Percentiles rank a stretch among this genome's conserved stretches.
Evolutionary conservation across 2,797 vertebrate species (phyloP).

Genomic region (Chaetophractus vellerosus): DNA sequence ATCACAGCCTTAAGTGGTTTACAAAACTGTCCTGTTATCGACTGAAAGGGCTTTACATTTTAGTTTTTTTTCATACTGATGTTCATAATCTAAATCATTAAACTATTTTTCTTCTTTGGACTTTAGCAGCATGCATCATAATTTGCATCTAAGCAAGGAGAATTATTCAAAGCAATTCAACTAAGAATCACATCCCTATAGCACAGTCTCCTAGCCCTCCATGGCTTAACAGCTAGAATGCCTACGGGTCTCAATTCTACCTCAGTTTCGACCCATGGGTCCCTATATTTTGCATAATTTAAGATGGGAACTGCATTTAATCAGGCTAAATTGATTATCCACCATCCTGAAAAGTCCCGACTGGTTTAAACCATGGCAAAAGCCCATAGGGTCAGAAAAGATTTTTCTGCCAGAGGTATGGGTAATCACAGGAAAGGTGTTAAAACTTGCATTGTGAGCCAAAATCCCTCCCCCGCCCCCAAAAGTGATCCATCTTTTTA

Average conservation of each 20-base stretch:
- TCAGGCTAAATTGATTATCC: slow-evolving; percentile 85
- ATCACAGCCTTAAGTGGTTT: slow-evolving; percentile 96
- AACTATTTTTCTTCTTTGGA: slow-evolving; percentile 87
- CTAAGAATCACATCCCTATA: slow-evolving; percentile 80
- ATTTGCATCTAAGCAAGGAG: slow-evolving; percentile 88
- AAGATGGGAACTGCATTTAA: slow-evolving; percentile 85
- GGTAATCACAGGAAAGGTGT: slow-evolving; percentile 66
- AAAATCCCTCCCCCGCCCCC: neutral
- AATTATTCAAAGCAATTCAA: slow-evolving; percentile 85
- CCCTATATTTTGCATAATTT: slow-evolving; percentile 82
- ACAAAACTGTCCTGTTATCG: slow-evolving; percentile 95
- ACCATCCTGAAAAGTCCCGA: slow-evolving; percentile 76
- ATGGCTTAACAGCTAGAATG: slow-evolving; percentile 76
- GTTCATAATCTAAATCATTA: slow-evolving; percentile 88
- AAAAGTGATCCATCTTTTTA: slow-evolving; percentile 62
- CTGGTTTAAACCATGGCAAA: slow-evolving; percentile 73
- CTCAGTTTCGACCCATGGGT: slow-evolving; percentile 72
- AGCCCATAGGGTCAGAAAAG: slow-evolving; percentile 62
- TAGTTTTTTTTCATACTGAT: slow-evolving; percentile 89
- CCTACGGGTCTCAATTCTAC: slow-evolving; percentile 70
- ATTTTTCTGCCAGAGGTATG: slow-evolving; percentile 67
- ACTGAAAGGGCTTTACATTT: slow-evolving; percentile 91
- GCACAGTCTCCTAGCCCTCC: slow-evolving; percentile 72
- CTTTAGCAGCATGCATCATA: slow-evolving; percentile 84
- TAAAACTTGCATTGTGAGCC: slow-evolving; percentile 57